Base-by-base conservation (phyloP, 2,888 invertebrate genomes). In the Andrena fulva region DNA sequence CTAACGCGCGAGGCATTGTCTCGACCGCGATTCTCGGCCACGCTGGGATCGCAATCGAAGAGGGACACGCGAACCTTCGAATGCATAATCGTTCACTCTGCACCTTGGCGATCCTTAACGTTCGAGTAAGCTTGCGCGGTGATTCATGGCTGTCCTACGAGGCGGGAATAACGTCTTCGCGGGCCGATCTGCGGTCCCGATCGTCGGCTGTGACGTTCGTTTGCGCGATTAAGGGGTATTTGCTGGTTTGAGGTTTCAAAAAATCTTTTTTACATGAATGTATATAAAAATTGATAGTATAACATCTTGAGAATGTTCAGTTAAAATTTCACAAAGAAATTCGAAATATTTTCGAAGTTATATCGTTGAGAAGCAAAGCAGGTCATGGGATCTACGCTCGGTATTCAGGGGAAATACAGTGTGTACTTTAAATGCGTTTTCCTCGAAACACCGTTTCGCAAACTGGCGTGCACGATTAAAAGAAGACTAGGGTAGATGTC, bases 1-100 rank as follows among this genome's bases (percentile, higher is more conserved):
- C 78, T 64, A 62, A 54, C 42, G 42, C 12, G 71, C 52, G 48
- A 52, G 8, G 31, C 35, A 75, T 66, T 82, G 75, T 80, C 62
- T 24, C 50, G 63, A 78, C 68, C 63, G 60, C 64, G 59, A 70
- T 79, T 60, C 64, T 52, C 50, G n/a, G 20, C 56, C 33, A 20
- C 35, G 5, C 6, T 48, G 67, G 66, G 67, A 78, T 62, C 20
- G 29, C 62, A 24, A 56, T n/a, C 35, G 24, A n/a, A 4, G 12
- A 29, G 10, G 31, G 5, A 33, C 31, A 16, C 50, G 27, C 27
- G 63, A 56, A 7, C 54, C 16, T 7, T 20, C 68, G 33, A 24
- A 42, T 20, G 29, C 31, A 16, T 77, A 70, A 70, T 77, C 54
- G 16, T 6, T n/a, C 66, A 16, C 54, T 74, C 31, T 27, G 74